phyloP scores from a whole-genome alignment of 2,888 invertebrate genomes.

The Mythimna loreyi region DNA sequence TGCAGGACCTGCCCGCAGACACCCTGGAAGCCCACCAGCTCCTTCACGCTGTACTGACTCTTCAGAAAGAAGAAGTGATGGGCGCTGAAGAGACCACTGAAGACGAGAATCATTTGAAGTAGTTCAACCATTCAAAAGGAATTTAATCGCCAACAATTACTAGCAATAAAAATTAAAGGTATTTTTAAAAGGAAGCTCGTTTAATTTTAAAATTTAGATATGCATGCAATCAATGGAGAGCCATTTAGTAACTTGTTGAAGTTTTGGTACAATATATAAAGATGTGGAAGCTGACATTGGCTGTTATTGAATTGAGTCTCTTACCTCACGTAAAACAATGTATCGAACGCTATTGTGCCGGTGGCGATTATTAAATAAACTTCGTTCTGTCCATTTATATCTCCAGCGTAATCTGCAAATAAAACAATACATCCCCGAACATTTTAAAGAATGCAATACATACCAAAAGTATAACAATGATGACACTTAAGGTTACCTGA shows the following conservation, averaged over 20 bases:
- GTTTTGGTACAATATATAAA: neutral
- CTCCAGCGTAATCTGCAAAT: constrained; percentile 85
- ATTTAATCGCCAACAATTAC: neutral
- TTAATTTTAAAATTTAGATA: neutral
- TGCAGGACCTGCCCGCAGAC: constrained; percentile 87
- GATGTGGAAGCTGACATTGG: neutral
- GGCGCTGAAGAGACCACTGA: constrained; percentile 91
- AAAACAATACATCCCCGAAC: neutral
- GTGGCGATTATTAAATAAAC: constrained; percentile 89
- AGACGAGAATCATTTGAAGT: neutral
- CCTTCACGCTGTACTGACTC: constrained; percentile 84
- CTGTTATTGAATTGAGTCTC: neutral
- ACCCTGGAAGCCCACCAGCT: constrained; percentile 85
- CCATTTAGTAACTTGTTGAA: neutral
- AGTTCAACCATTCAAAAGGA: neutral
- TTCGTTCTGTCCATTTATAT: constrained; percentile 81
- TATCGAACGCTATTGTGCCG: constrained; percentile 91
- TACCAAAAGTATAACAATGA: neutral
- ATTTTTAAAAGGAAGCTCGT: neutral
- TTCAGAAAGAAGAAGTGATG: constrained; percentile 91
- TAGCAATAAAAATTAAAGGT: constrained; percentile 4
- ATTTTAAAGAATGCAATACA: neutral
- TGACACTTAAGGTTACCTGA: constrained; percentile 87
- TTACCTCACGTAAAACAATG: constrained; percentile 92
- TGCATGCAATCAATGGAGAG: neutral